These are phyloP conservation scores for Danaus plexippus DNA, from an alignment of 1,140 invertebrate genomes.

Conservation along the genomic window DNA sequence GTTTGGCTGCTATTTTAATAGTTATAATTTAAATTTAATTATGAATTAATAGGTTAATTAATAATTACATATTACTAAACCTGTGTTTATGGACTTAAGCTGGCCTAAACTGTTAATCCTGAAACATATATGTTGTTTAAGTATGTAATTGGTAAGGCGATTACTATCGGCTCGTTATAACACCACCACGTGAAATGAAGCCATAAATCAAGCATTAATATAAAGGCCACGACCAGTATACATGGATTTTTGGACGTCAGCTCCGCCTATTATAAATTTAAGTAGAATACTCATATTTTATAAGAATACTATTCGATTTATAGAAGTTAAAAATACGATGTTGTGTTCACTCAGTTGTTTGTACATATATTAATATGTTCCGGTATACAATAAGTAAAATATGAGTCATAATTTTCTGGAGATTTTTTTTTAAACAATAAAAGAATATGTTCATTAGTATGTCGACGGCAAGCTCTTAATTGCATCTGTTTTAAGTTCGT, in stretches of 20 bases:
- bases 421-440: constrained; percentile 8
- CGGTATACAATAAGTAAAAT: background rate
- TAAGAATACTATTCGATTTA: constrained; percentile 8
- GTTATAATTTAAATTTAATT: no score
- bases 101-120: constrained; percentile 7
- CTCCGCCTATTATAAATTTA: constrained; percentile 13
- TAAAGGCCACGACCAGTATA: constrained; percentile 20
- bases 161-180: constrained; percentile 19
- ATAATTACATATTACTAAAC: no score
- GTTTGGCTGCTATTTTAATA: no score
- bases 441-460: constrained; percentile 28
- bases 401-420: constrained; percentile 6
- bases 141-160: constrained; percentile 19
- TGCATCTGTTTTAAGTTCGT: constrained; percentile 42
- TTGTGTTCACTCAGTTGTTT: background rate
- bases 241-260: constrained; percentile 12
- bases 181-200: constrained; percentile 19
- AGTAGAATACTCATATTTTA: constrained; percentile 1
- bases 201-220: constrained; percentile 25
- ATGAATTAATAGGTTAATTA: no score
- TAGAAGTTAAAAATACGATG: constrained; percentile 4
- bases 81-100: constrained; percentile 2
- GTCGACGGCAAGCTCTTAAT: constrained; percentile 39
- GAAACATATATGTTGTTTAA: constrained; percentile 5
- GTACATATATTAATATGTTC: background rate